Percentiles rank a stretch among this genome's conserved stretches.
These are phyloP conservation scores for Egretta garzetta DNA, from an alignment of 2,113 vertebrate genomes.

Conservation along the genomic window DNA sequence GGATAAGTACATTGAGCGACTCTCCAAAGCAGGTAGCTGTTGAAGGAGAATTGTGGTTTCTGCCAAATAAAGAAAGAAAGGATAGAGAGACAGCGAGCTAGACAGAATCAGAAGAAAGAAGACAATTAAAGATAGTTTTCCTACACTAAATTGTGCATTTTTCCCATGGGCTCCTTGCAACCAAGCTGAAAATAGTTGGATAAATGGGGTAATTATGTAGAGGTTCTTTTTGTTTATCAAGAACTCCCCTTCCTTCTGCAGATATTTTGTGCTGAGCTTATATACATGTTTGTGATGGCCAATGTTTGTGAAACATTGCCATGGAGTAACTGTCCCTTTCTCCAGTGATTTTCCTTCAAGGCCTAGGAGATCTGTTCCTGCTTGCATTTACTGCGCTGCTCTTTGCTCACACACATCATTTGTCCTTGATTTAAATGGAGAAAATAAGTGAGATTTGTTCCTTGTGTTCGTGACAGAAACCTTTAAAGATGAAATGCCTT, in stretches of 20 bases:
- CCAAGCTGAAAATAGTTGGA: neutral
- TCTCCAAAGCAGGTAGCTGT: neutral
- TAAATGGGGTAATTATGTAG: neutral
- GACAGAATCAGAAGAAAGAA: neutral
- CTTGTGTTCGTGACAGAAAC: constrained; percentile 50
- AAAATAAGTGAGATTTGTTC: constrained; percentile 59
- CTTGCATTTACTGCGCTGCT: neutral
- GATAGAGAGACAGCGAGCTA: fast-evolving
- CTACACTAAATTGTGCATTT: neutral
- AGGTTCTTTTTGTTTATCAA: neutral
- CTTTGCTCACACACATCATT: neutral
- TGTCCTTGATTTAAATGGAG: constrained; percentile 11
- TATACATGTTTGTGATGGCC: neutral
- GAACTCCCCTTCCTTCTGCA: neutral
- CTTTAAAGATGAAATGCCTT: constrained; percentile 55
- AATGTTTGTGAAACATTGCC: neutral
- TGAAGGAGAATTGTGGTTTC: neutral
- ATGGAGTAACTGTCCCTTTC: neutral
- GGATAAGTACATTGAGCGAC: neutral
- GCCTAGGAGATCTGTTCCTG: neutral
- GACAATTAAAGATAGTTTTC: neutral
- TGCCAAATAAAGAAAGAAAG: neutral
- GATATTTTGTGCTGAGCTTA: neutral
- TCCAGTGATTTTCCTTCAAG: neutral
- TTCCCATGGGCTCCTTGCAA: neutral